Conservation (phyloP, 2,113 vertebrate species). For the Mastomys coucha region DNA sequence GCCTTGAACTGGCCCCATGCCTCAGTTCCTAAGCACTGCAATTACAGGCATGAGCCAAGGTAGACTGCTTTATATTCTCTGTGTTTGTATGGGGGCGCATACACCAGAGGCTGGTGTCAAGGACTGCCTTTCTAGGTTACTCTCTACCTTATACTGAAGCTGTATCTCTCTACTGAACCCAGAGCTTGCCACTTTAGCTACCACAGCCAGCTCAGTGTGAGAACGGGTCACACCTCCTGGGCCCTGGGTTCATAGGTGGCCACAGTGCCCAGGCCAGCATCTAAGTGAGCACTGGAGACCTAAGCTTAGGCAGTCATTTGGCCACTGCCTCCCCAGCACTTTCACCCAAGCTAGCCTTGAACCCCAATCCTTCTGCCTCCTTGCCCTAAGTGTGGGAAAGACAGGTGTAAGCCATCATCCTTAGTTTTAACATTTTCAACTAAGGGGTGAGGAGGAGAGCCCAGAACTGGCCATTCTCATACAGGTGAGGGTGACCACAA, state of each 20-base stretch:
- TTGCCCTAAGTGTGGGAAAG: no score
- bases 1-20: background rate
- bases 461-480: background rate
- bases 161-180: background rate
- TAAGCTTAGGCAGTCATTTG: no score
- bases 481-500: background rate
- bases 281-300: background rate
- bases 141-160: background rate
- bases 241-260: background rate
- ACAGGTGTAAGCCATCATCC: no score
- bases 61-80: background rate
- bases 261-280: background rate
- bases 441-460: no score
- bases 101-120: background rate
- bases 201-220: background rate
- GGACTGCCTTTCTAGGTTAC: background rate
- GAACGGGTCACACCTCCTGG: rapidly evolving
- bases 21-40: background rate
- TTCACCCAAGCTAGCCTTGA: background rate
- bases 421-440: background rate
- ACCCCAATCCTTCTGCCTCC: background rate
- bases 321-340: background rate
- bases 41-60: background rate
- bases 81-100: background rate
- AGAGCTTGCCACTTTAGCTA: background rate